Conservation (phyloP, 1,140 invertebrate genomes). For the Danaus plexippus region DNA sequence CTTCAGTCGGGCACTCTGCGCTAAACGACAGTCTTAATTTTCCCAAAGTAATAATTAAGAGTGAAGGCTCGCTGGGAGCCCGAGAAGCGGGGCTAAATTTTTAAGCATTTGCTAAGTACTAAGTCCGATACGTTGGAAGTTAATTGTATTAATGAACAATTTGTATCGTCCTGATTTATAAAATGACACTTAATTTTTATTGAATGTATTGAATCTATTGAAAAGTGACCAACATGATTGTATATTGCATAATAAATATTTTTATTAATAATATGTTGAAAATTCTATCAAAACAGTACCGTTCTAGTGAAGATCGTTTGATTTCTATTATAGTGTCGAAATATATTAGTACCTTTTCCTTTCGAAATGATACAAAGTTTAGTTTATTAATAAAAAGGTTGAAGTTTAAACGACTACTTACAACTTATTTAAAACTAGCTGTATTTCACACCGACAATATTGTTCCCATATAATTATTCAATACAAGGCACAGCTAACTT, state of each 20-base stretch:
- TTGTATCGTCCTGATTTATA: constrained; percentile 19
- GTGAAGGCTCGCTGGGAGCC: constrained; percentile 62
- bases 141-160: constrained; percentile 60
- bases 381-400: constrained; percentile 13
- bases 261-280: too few relatives aligned
- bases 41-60: constrained; percentile 74
- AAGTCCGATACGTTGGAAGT: constrained; percentile 61
- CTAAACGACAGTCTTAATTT: constrained; percentile 73
- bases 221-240: background rate
- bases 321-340: too few relatives aligned
- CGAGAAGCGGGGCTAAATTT: constrained; percentile 59
- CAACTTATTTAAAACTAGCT: constrained; percentile 31
- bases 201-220: background rate
- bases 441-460: constrained; percentile 36
- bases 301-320: too few relatives aligned
- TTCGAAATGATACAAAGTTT: constrained; percentile 14
- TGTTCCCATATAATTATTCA: constrained; percentile 44
- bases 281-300: too few relatives aligned
- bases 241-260: background rate
- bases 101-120: constrained; percentile 65
- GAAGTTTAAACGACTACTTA: constrained; percentile 17
- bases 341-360: background rate
- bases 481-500: constrained; percentile 46
- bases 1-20: constrained; percentile 55
- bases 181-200: constrained; percentile 16